phyloP scores from a whole-genome alignment of 2,113 vertebrate genomes.

The Pteronura brasiliensis region DNA sequence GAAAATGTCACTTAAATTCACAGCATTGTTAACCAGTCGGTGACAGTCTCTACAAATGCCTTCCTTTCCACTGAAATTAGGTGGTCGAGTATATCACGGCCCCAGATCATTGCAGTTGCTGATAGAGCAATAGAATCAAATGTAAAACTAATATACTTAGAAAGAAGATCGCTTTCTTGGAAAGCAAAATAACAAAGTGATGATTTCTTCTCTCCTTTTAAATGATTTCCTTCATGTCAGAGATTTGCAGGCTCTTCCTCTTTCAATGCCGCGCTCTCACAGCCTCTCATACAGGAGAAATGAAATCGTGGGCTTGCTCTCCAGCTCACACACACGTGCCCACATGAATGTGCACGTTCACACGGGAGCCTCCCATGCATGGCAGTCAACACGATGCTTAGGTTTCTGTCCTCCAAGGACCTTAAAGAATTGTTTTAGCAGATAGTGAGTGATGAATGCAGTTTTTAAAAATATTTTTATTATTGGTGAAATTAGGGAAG shows the following conservation, averaged over 20 bases:
- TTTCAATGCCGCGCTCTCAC: background rate
- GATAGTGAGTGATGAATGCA: background rate
- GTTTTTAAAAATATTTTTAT: background rate
- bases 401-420: background rate
- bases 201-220: constrained; percentile 10
- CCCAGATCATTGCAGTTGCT: background rate
- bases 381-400: background rate
- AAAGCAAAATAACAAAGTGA: constrained; percentile 21
- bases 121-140: background rate
- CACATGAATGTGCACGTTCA: background rate
- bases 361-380: background rate
- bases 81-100: background rate
- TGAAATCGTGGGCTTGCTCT: background rate
- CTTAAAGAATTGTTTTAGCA: background rate
- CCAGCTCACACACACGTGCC: background rate
- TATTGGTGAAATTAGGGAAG: background rate
- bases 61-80: background rate
- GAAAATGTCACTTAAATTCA: constrained; percentile 4
- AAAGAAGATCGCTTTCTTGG: background rate
- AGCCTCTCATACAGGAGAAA: background rate
- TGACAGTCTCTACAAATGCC: background rate
- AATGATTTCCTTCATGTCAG: constrained; percentile 1
- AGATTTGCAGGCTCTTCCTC: background rate
- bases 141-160: background rate
- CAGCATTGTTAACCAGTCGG: background rate